Evolutionary conservation across 2,888 invertebrate genomes (phyloP), one percentile per base, ranked within the genome.

Genomic region (Synanthedon myopaeformis): DNA sequence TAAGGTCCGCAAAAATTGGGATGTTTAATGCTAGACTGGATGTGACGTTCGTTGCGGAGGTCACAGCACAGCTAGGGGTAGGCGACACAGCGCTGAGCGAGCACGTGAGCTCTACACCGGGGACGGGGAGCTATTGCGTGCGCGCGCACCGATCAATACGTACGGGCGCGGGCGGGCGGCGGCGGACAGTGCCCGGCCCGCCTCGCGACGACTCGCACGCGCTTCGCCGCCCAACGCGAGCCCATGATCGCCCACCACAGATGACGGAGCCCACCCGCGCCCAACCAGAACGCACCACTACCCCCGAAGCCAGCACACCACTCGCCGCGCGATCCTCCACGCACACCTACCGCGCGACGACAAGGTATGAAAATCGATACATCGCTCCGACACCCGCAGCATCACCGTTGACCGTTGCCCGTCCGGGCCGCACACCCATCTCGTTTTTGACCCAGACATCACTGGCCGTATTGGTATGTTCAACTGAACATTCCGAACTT

Each of bases 211-310:
- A 66, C 63, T 66, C 70, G 72, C 76, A 74, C 79, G 80, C 75
- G 77, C 72, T 66, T 66, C 65, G 64, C 64, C 62, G 60, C 64
- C 61, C 35, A 66, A 66, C 67, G 71, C 72, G 72, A 71, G 69
- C 79, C 74, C 83, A 84, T 83, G 81, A 76, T 76, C 79, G 79
- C 81, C 79, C 76, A 72, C 76, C 79, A 83, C 85, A 87, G 83
- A 85, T 82, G 89, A 89, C 89, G 87, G 83, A 83, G 82, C 85
- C 86, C 83, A 78, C 74, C 83, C 77, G 76, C 76, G 71, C 74
- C 77, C 73, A 65, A 66, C 76, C 64, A 77, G 69, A 69, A 67
- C 73, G 70, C 71, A 66, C 67, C 72, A 65, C 67, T 65, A 68
- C 64, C 77, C 79, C 79, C 72, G 70, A 72, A 67, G 69, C 75